Percentiles rank a stretch among this genome's conserved stretches.
These are phyloP conservation scores for Eutrigla gurnardus DNA, from an alignment of 2,797 vertebrate genomes.

Conservation along the genomic window DNA sequence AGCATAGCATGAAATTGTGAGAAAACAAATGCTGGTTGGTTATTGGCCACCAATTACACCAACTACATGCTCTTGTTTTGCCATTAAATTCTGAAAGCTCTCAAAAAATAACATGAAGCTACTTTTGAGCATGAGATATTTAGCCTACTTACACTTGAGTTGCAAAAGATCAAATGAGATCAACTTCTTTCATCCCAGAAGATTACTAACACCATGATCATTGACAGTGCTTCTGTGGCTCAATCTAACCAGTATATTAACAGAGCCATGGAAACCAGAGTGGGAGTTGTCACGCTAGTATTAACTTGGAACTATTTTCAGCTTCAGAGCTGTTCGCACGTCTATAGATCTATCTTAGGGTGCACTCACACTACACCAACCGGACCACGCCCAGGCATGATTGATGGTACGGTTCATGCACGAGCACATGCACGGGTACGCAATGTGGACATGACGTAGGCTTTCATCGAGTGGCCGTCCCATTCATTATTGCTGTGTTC, in stretches of 20 bases:
- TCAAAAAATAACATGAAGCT: neutral
- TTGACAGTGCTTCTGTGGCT: constrained; percentile 1
- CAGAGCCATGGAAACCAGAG: neutral
- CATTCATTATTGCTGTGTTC: too few species aligned
- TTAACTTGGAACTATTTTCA: too few species aligned
- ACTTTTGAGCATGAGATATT: neutral
- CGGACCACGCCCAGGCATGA: too few species aligned
- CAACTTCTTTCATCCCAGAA: neutral
- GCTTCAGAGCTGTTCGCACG: too few species aligned
- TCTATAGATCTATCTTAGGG: too few species aligned
- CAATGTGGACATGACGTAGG: too few species aligned
- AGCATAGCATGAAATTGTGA: constrained; percentile 5
- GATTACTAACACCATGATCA: neutral
- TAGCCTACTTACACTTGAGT: neutral
- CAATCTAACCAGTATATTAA: neutral
- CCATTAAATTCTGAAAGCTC: constrained; percentile 12
- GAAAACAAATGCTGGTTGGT: neutral
- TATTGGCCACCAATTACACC: neutral
- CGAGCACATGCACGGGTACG: too few species aligned
- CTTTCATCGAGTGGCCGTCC: too few species aligned
- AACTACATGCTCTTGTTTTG: neutral
- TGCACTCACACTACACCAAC: too few species aligned
- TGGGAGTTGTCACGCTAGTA: neutral
- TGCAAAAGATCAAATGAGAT: neutral
- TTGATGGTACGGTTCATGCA: too few species aligned